phyloP scores from a whole-genome alignment of 1,140 invertebrate genomes.

The Platorchestia sp. region DNA sequence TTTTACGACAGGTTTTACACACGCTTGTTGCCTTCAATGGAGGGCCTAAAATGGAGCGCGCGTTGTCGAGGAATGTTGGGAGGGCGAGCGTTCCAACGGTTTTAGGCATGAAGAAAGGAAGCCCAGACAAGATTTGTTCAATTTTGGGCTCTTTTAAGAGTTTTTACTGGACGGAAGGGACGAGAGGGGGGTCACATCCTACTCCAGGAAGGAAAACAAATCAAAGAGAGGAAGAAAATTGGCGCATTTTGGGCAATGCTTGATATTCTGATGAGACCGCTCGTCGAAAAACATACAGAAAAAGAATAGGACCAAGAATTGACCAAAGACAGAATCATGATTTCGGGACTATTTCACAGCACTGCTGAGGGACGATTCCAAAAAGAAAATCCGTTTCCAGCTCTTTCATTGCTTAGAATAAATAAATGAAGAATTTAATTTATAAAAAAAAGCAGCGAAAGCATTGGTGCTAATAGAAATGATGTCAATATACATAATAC shows the following conservation, averaged over 20 bases:
- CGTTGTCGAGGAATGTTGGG: not conserved
- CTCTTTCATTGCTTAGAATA: not conserved
- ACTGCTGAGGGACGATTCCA: not conserved
- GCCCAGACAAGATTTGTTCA: constrained; percentile 17
- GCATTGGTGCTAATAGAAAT: too few relatives aligned
- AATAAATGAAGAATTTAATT: not conserved
- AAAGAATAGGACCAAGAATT: not conserved
- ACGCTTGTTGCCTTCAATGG: constrained; percentile 8
- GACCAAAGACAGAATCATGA: not conserved
- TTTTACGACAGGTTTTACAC: constrained; percentile 34
- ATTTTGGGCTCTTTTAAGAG: constrained; percentile 20
- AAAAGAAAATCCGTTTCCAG: not conserved
- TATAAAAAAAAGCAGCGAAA: too few relatives aligned
- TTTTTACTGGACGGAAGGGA: not conserved
- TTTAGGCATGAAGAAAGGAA: not conserved
- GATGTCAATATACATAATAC: too few relatives aligned
- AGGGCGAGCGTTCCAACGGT: not conserved
- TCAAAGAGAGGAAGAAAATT: not conserved
- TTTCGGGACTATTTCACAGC: not conserved
- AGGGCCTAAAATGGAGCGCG: not conserved
- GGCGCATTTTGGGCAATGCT: not conserved
- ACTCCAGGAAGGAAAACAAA: not conserved
- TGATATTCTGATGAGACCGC: not conserved
- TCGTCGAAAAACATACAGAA: not conserved
- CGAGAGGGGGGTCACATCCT: not conserved